These are phyloP conservation scores for Heteropelma amictum DNA, from an alignment of 2,888 invertebrate species.

Conservation along the genomic window DNA sequence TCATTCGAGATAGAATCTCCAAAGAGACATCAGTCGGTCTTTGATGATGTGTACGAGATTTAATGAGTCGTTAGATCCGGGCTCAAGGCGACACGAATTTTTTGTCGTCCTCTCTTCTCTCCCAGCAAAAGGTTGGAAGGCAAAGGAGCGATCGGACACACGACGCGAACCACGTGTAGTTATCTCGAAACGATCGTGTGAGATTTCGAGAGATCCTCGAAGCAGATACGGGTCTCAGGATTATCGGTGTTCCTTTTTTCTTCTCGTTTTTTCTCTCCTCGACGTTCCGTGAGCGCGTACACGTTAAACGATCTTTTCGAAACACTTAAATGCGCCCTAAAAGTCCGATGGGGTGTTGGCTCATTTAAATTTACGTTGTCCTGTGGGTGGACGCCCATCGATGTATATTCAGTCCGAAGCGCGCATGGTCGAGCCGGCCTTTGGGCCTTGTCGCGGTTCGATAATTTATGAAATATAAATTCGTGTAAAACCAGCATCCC, in stretches of 20 bases:
- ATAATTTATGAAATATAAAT: constrained; percentile 51
- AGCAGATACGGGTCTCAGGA: constrained; percentile 38
- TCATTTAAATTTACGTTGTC: constrained; percentile 58
- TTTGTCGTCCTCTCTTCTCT: constrained; percentile 37
- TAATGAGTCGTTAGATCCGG: constrained; percentile 43
- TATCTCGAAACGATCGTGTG: constrained; percentile 33
- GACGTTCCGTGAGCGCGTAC: constrained; percentile 20
- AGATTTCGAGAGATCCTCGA: constrained; percentile 40
- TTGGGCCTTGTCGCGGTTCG: constrained; percentile 1
- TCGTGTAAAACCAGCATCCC: constrained; percentile 45
- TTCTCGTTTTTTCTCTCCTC: no score
- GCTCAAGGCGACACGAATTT: constrained; percentile 13
- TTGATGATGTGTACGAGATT: constrained; percentile 1
- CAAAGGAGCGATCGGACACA: constrained; percentile 28
- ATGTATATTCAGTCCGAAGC: constrained; percentile 15
- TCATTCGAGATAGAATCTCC: constrained; percentile 5
- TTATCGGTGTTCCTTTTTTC: constrained; percentile 32
- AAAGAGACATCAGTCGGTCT: neutral
- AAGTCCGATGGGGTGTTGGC: constrained; percentile 57
- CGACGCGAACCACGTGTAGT: neutral
- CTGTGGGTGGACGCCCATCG: constrained; percentile 47
- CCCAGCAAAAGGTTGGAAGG: constrained; percentile 5
- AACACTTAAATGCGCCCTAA: constrained; percentile 60
- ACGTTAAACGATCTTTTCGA: constrained; percentile 51
- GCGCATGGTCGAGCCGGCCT: constrained; percentile 20